Percentiles rank a stretch among this genome's conserved stretches.
Evolutionary conservation across 2,113 vertebrate species (phyloP).

Genomic region (Corythornis madagascariensis): DNA sequence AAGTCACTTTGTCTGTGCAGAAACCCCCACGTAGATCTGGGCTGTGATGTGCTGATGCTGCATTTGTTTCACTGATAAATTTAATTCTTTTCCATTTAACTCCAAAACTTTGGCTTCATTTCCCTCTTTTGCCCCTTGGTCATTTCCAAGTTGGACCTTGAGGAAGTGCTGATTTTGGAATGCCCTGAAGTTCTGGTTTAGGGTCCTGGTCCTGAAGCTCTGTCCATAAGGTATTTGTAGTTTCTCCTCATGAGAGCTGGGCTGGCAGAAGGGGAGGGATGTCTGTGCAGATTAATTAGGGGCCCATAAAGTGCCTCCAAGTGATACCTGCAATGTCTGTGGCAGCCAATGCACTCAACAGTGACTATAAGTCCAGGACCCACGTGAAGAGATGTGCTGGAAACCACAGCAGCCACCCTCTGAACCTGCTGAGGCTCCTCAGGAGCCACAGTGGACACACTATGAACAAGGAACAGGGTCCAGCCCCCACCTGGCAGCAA

Average conservation of each 20-base stretch:
- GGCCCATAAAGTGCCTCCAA: background rate
- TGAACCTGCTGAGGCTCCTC: background rate
- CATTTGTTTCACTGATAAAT: background rate
- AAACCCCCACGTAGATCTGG: background rate
- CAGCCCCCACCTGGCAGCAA: background rate
- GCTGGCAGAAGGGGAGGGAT: background rate
- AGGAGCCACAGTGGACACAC: accelerated
- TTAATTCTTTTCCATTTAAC: background rate
- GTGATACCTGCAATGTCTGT: background rate
- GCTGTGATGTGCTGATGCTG: background rate
- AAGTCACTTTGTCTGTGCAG: background rate
- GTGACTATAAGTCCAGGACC: background rate
- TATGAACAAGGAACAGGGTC: background rate
- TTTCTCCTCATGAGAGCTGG: background rate
- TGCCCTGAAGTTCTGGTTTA: background rate
- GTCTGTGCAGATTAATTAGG: background rate
- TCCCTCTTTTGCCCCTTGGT: background rate
- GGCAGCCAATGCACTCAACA: background rate
- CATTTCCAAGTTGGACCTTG: background rate
- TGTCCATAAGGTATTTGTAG: background rate
- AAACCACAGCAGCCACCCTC: background rate
- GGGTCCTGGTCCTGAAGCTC: background rate
- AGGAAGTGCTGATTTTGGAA: background rate
- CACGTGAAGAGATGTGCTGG: background rate
- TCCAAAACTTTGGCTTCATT: background rate